Evolutionary conservation across 2,888 invertebrate species (phyloP).

Genomic region (Sarcophaga rosellei): DNA sequence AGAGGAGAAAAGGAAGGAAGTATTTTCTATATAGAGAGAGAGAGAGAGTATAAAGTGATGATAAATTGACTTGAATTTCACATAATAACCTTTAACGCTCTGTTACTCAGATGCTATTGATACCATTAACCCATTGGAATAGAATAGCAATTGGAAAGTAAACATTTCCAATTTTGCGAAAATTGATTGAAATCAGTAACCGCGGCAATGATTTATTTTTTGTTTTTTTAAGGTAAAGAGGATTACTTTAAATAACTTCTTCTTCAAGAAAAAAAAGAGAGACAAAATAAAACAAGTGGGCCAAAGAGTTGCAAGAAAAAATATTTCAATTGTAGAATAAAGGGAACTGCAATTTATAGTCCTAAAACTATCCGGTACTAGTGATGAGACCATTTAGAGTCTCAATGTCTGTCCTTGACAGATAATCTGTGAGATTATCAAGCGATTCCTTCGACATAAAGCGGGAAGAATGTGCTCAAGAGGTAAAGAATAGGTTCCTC

Average conservation of each 20-base stretch:
- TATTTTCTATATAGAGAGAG: not conserved
- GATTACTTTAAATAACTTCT: not conserved
- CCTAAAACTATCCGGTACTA: too few relatives aligned
- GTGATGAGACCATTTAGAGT: too few relatives aligned
- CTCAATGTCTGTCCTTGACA: too few relatives aligned
- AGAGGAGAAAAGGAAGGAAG: not conserved
- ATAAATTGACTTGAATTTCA: slow-evolving; percentile 65
- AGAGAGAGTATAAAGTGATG: slow-evolving; percentile 29
- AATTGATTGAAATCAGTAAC: not conserved
- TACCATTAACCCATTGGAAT: slow-evolving; percentile 37
- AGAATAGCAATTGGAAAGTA: slow-evolving; percentile 9
- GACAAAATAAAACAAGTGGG: not conserved
- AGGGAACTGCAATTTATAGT: too few relatives aligned
- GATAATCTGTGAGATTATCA: too few relatives aligned
- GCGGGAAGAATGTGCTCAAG: too few relatives aligned
- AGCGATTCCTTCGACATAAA: too few relatives aligned
- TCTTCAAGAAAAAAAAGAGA: not conserved
- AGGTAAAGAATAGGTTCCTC: too few relatives aligned
- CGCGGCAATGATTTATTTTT: not conserved
- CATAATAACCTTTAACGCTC: slow-evolving; percentile 47
- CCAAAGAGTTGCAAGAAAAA: too few relatives aligned
- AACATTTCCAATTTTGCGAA: not conserved
- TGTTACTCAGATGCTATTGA: slow-evolving; percentile 1
- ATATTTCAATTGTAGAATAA: too few relatives aligned
- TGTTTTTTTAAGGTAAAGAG: not conserved